phyloP scores from a whole-genome alignment of 1,140 invertebrate species.

The Apis laboriosa region DNA sequence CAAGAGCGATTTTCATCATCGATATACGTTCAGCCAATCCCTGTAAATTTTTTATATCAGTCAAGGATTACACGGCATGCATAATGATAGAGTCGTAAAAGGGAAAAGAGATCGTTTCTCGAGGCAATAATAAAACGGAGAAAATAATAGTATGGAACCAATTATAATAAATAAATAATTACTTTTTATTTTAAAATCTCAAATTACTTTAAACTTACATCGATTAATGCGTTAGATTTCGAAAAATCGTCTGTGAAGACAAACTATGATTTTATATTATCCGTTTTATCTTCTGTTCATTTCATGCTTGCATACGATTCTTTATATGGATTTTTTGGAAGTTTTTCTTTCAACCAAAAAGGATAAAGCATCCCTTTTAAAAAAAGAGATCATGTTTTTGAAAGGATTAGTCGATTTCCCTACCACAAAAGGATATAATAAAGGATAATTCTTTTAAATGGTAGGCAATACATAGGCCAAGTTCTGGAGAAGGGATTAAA shows the following conservation, averaged over 20 bases:
- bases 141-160: too few species aligned
- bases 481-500: neutral
- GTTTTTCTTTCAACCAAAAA: too few species aligned
- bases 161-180: too few species aligned
- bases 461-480: neutral
- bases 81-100: neutral
- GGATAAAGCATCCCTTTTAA: neutral
- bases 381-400: neutral
- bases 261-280: too few species aligned
- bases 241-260: too few species aligned
- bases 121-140: neutral
- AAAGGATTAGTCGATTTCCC: neutral
- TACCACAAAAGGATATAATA: neutral
- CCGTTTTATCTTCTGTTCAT: too few species aligned
- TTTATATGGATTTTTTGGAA: too few species aligned
- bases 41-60: conserved; percentile 15
- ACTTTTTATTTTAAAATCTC: too few species aligned
- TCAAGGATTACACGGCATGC: neutral
- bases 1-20: conserved; percentile 13
- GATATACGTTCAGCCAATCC: neutral
- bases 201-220: too few species aligned
- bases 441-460: neutral
- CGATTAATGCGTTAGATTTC: too few species aligned
- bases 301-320: too few species aligned
- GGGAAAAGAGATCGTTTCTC: neutral